Conservation (phyloP, 2,888 invertebrate genomes). For the Melinaea marsaeus region DNA sequence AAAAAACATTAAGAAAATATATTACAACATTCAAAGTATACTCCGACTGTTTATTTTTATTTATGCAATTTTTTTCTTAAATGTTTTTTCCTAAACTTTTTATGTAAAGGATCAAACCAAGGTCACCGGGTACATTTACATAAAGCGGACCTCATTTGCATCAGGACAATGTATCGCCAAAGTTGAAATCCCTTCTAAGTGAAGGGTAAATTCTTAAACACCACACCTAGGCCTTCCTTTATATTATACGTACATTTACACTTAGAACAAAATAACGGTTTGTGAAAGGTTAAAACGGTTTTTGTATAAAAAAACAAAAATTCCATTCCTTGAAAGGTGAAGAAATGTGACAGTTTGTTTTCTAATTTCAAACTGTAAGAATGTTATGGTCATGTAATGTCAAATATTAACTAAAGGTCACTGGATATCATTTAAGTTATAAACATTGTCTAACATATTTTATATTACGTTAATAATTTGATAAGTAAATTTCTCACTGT, state of each 20-base stretch:
- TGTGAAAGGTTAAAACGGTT: slow-evolving; percentile 2
- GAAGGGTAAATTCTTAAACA: slow-evolving; percentile 62
- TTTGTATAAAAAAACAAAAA: neutral
- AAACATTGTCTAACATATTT: too few species aligned
- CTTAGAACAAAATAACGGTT: slow-evolving; percentile 15
- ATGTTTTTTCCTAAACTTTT: neutral
- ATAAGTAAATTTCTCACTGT: too few species aligned
- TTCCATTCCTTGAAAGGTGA: neutral
- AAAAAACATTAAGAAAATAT: too few species aligned
- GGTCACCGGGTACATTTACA: slow-evolving; percentile 16
- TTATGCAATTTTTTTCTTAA: neutral
- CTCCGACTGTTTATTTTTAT: too few species aligned
- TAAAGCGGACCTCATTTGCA: slow-evolving; percentile 33
- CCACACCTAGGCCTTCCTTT: slow-evolving; percentile 55
- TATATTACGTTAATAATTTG: too few species aligned
- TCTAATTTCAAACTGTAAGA: neutral
- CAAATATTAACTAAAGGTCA: too few species aligned
- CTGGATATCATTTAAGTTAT: too few species aligned
- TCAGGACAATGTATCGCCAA: slow-evolving; percentile 34
- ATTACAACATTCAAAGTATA: too few species aligned
- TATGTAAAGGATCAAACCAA: slow-evolving; percentile 9
- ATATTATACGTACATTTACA: slow-evolving; percentile 36
- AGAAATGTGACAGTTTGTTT: slow-evolving; percentile 2
- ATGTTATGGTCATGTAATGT: neutral
- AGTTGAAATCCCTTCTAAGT: slow-evolving; percentile 46